phyloP scores from a whole-genome alignment of 2,888 invertebrate species.

The Drosophila neoperkinsi region DNA sequence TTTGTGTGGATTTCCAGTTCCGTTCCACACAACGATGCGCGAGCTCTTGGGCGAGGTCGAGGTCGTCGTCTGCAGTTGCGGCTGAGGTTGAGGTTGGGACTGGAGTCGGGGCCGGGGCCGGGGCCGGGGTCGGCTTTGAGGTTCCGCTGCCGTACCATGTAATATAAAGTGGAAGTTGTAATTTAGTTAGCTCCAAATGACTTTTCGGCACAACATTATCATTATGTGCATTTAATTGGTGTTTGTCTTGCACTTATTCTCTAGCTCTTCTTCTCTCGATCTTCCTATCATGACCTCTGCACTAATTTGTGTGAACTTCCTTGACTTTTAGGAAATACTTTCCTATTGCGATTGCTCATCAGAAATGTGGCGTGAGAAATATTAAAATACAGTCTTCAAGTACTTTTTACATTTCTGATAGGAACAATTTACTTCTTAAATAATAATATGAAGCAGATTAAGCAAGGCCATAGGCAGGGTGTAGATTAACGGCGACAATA shows the following conservation, averaged over 20 bases:
- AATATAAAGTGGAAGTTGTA: slow-evolving; percentile 79
- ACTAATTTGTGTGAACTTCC: slow-evolving; percentile 72
- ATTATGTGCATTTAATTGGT: slow-evolving; percentile 80
- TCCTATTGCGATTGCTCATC: slow-evolving; percentile 8
- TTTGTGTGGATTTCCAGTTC: slow-evolving; percentile 73
- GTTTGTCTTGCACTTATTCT: slow-evolving; percentile 65
- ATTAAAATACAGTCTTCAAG: background rate
- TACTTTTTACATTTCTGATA: background rate
- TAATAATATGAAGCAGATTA: background rate
- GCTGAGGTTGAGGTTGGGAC: slow-evolving; percentile 1
- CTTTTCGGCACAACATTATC: slow-evolving; percentile 81
- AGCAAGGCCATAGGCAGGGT: background rate
- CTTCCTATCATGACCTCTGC: slow-evolving; percentile 36
- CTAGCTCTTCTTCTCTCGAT: slow-evolving; percentile 10
- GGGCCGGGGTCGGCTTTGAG: slow-evolving; percentile 21
- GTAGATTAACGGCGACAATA: background rate
- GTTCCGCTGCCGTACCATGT: slow-evolving; percentile 71
- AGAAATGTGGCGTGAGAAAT: slow-evolving; percentile 23
- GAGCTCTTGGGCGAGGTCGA: slow-evolving; percentile 54
- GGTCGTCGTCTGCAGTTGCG: slow-evolving; percentile 31
- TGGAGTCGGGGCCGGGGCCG: background rate
- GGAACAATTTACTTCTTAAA: background rate
- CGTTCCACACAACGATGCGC: slow-evolving; percentile 40
- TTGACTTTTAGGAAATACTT: slow-evolving; percentile 27
- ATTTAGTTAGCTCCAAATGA: slow-evolving; percentile 75